These are phyloP conservation scores for Melinopterus prodromus DNA, from an alignment of 2,888 invertebrate species.

Conservation along the genomic window DNA sequence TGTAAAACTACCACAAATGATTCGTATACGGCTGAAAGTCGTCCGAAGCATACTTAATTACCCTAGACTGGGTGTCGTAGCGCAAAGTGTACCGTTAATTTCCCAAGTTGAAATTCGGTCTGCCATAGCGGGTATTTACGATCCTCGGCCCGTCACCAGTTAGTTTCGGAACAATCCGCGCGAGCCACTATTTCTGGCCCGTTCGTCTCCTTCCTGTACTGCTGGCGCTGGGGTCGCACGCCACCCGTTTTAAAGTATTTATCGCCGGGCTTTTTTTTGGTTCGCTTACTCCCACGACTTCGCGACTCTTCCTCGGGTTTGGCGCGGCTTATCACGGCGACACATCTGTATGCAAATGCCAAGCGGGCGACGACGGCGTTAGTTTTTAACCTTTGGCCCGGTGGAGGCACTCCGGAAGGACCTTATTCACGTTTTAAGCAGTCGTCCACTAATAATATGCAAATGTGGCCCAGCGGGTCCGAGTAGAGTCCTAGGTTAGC, in stretches of 20 bases:
- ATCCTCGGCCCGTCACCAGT: slow-evolving; percentile 9
- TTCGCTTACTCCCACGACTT: not conserved
- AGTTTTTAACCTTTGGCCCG: slow-evolving; percentile 35
- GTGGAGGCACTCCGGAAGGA: slow-evolving; percentile 27
- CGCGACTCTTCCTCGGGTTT: slow-evolving; percentile 5
- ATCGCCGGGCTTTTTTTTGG: slow-evolving; percentile 27
- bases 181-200: slow-evolving; percentile 25
- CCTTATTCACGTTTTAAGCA: slow-evolving; percentile 34
- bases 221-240: slow-evolving; percentile 21
- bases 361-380: slow-evolving; percentile 22
- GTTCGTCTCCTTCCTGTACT: slow-evolving; percentile 32
- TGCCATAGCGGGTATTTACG: slow-evolving; percentile 20
- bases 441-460: slow-evolving; percentile 35
- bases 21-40: not conserved
- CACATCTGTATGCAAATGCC: slow-evolving; percentile 33
- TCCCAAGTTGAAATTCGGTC: slow-evolving; percentile 10
- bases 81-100: not conserved
- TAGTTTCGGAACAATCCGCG: slow-evolving; percentile 18
- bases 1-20: not conserved
- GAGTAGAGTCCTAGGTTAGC: slow-evolving; percentile 7
- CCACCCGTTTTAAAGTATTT: slow-evolving; percentile 34
- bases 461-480: slow-evolving; percentile 19
- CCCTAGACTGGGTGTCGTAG: not conserved
- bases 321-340: slow-evolving; percentile 19
- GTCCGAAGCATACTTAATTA: not conserved